Evolutionary conservation across 1,140 invertebrate species (phyloP).

Genomic region (Drosophila santomea): DNA sequence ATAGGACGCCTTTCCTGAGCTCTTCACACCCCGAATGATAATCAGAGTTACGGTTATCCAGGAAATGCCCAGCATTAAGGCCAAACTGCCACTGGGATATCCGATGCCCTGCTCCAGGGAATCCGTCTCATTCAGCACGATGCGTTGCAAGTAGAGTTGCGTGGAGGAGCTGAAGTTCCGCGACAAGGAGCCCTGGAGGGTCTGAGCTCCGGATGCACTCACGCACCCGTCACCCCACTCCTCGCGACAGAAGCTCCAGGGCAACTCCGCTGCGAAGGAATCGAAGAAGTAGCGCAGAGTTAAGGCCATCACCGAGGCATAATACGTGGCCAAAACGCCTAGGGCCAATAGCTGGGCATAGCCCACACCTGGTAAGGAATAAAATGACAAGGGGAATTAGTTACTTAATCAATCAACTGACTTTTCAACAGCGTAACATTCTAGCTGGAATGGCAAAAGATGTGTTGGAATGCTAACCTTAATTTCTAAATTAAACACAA

Average conservation of each 20-base stretch:
- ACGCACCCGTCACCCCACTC: slow-evolving; percentile 85
- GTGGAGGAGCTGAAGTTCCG: slow-evolving; percentile 32
- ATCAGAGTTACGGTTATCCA: slow-evolving; percentile 88
- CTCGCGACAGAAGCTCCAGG: slow-evolving; percentile 87
- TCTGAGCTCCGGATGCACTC: slow-evolving; percentile 43
- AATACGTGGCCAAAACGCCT: slow-evolving; percentile 89
- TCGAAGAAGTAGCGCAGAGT: slow-evolving; percentile 89
- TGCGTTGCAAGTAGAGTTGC: slow-evolving; percentile 85
- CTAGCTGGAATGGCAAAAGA: too few relatives aligned
- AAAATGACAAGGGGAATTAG: background rate
- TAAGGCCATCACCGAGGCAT: slow-evolving; percentile 91
- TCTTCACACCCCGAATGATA: slow-evolving; percentile 90
- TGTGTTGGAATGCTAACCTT: too few relatives aligned
- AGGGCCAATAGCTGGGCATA: slow-evolving; percentile 91
- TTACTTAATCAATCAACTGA: background rate
- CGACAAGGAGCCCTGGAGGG: background rate
- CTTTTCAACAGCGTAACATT: too few relatives aligned
- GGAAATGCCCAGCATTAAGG: slow-evolving; percentile 88
- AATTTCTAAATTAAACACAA: too few relatives aligned
- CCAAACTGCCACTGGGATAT: slow-evolving; percentile 89
- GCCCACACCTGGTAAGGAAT: slow-evolving; percentile 88
- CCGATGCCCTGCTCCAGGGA: slow-evolving; percentile 91
- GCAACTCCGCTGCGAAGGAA: slow-evolving; percentile 87
- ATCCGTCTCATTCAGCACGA: slow-evolving; percentile 89
- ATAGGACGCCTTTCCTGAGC: slow-evolving; percentile 92